Percentiles rank a stretch among this genome's conserved stretches.
phyloP scores from a whole-genome alignment of 2,888 invertebrate species.

The Cylindroiulus punctatus region DNA sequence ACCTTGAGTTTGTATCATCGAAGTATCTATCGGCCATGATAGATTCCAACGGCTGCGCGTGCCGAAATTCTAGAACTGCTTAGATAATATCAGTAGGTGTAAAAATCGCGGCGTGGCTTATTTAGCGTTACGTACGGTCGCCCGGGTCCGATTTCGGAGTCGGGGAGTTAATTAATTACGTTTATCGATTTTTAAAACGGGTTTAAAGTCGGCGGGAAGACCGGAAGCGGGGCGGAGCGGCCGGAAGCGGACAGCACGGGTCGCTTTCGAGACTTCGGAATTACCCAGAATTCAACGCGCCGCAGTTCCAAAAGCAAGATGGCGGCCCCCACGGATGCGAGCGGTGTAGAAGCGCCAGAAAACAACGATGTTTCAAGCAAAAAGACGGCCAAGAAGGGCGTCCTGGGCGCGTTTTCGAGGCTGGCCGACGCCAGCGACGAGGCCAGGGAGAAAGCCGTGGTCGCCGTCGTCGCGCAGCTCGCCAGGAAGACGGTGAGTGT shows the following conservation, averaged over 20 bases:
- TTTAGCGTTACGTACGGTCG: too few relatives aligned
- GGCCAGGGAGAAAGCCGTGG: background rate
- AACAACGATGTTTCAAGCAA: background rate
- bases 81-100: background rate
- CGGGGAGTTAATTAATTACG: too few relatives aligned
- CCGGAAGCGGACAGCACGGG: background rate
- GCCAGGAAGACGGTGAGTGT: background rate
- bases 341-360: background rate
- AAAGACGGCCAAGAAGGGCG: background rate
- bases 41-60: conserved; percentile 45
- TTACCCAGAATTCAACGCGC: too few relatives aligned
- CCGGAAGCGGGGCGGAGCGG: too few relatives aligned
- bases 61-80: background rate
- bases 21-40: conserved; percentile 59
- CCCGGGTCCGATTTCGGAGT: too few relatives aligned
- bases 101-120: too few relatives aligned
- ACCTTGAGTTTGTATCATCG: conserved; percentile 58
- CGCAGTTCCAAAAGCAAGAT: background rate
- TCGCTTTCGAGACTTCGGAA: background rate
- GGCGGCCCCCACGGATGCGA: background rate
- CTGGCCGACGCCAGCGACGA: background rate
- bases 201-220: too few relatives aligned
- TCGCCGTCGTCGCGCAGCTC: background rate
- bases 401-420: background rate
- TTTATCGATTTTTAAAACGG: too few relatives aligned